Percentiles rank a stretch among this genome's conserved stretches.
Evolutionary conservation across 2,888 invertebrate species (phyloP).

Genomic region (Drosophila nr. medialis): DNA sequence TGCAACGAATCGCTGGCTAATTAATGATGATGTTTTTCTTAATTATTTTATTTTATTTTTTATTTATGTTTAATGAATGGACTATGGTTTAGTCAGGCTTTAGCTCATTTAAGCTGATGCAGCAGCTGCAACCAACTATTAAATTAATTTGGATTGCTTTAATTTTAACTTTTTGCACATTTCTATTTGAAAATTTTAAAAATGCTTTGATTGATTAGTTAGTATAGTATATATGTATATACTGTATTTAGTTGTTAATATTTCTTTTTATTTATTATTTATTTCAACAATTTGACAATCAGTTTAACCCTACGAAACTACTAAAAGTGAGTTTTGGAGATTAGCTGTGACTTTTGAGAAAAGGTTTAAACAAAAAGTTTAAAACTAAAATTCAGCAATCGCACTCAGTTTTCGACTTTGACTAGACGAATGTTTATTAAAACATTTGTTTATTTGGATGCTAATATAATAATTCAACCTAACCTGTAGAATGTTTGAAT

Average conservation of each 20-base stretch:
- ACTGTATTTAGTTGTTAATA: no score
- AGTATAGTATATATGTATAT: no score
- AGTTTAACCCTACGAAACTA: no score
- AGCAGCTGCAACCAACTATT: background rate
- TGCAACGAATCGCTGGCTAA: slow-evolving; percentile 4
- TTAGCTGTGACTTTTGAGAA: no score
- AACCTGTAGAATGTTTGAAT: background rate
- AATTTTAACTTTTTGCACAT: no score
- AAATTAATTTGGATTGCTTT: background rate
- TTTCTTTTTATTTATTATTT: no score
- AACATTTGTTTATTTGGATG: background rate
- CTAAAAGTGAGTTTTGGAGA: no score
- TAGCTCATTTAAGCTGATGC: background rate
- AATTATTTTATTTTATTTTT: background rate
- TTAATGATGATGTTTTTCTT: background rate
- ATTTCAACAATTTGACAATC: no score
- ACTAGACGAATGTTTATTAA: background rate
- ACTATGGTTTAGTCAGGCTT: background rate
- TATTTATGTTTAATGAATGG: background rate
- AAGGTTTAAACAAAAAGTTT: background rate
- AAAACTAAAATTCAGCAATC: background rate
- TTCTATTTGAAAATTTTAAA: no score
- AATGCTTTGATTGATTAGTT: no score
- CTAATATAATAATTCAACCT: background rate
- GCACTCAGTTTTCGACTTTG: background rate